Evolutionary conservation across 2,888 invertebrate species (phyloP), one percentile per base, ranked within the genome.

Genomic region (Dimorphilus gyrociliatus): DNA sequence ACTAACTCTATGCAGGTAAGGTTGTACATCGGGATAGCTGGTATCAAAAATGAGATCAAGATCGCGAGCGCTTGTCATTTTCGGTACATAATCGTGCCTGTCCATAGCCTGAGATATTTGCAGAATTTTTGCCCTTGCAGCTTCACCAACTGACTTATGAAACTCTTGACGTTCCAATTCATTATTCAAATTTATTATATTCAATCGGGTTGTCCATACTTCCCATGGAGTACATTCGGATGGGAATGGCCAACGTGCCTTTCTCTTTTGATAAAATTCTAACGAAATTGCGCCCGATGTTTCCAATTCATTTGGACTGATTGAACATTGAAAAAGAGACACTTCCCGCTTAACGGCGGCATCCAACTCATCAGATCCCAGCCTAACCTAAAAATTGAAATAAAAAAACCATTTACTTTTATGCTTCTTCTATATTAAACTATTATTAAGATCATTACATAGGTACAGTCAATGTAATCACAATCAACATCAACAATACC

Each of bases 191-290:
- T 76, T 16, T 12, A 85, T 76, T 23, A 92, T 71, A 58, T 90
- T 82, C 43, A 94, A 71, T 48, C 81, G 76, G 4, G 94, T 73
- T 19, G 86, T 90, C 94, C 94, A 97, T 33, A 92, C 82, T 63
- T 97, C 94, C 94, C 94, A 97, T 0, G 92, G 86, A 51, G 84
- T 81, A 55, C 79, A 80, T 56, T 92, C 90, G 5, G 80, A 74
- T 42, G 77, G 75, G 60, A 90, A 82, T 17, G 78, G 74, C 86
- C 90, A 90, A 31, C 81, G 74, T 32, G 75, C 76, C 50, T 79
- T 78, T 47, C 82, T 81, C 63, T 76, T 80, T 62, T 88, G 85
- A 66, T 81, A 90, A 69, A 92, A 92, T 63, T 92, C 90, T 42
- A 92, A 69, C 36, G 81, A 81, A 46, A 92, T 90, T 57, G n/a